Evolutionary conservation across 1,140 invertebrate species (phyloP).

Genomic region (Drosophila novamexicana): DNA sequence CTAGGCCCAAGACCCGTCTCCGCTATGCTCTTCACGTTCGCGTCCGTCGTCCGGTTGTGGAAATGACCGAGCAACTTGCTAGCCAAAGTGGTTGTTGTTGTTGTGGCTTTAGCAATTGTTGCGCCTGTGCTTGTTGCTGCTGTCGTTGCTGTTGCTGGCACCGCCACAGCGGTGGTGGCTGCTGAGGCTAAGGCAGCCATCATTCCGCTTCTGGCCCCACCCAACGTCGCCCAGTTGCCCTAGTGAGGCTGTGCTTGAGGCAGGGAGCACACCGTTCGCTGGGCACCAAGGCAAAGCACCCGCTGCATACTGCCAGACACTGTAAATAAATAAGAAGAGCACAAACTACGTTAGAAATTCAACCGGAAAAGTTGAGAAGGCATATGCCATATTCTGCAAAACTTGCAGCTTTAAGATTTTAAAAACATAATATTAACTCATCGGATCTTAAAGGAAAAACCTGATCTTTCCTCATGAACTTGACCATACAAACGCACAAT

Average conservation of each 20-base stretch:
- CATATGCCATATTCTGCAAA: too few species aligned
- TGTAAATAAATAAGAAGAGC: constrained; percentile 17
- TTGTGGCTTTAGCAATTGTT: constrained; percentile 23
- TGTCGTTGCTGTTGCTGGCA: not conserved
- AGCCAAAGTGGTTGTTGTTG: constrained; percentile 26
- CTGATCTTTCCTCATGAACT: too few species aligned
- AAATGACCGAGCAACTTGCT: constrained; percentile 40
- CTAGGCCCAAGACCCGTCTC: not conserved
- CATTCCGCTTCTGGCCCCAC: constrained; percentile 6
- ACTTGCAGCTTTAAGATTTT: too few species aligned
- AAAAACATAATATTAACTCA: too few species aligned
- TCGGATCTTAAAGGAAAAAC: too few species aligned
- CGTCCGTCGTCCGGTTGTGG: constrained; percentile 30
- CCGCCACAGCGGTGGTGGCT: not conserved
- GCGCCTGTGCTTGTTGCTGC: constrained; percentile 26
- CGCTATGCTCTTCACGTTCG: not conserved
- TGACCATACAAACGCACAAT: too few species aligned
- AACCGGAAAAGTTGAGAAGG: too few species aligned
- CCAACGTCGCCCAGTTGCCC: constrained; percentile 3
- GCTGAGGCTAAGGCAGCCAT: constrained; percentile 4
- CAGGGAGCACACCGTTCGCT: constrained; percentile 46
- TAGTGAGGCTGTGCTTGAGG: constrained; percentile 52
- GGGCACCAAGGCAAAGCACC: constrained; percentile 42
- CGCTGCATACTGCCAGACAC: constrained; percentile 55
- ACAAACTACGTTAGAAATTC: not conserved